Percentiles rank a stretch among this genome's conserved stretches.
Evolutionary conservation across 1,140 invertebrate genomes (phyloP).

Genomic region (Schmidtea mediterranea): DNA sequence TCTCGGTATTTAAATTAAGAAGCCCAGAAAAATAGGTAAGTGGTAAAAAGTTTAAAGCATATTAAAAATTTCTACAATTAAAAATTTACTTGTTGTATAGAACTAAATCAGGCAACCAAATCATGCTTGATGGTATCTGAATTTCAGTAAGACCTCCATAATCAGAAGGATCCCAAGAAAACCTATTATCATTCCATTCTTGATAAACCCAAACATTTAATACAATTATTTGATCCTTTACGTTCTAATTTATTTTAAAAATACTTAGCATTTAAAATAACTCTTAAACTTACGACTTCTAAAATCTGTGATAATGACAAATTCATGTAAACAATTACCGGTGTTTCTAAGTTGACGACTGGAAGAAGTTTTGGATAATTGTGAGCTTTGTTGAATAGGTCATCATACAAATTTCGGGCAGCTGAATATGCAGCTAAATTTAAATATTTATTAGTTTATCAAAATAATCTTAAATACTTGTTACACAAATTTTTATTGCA

Average conservation of each 20-base stretch:
- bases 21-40: too few species aligned
- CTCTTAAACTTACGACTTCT: neutral
- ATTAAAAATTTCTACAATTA: too few species aligned
- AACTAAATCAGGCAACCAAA: constrained; percentile 40
- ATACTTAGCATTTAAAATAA: neutral
- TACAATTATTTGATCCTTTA: constrained; percentile 24
- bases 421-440: too few species aligned
- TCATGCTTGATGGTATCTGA: constrained; percentile 38
- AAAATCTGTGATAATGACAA: neutral
- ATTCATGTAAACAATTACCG: neutral
- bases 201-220: constrained; percentile 23
- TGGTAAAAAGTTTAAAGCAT: too few species aligned
- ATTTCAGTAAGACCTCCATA: constrained; percentile 59
- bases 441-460: too few species aligned
- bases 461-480: too few species aligned
- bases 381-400: too few species aligned
- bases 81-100: constrained; percentile 25
- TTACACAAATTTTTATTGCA: too few species aligned
- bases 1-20: neutral
- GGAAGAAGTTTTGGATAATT: neutral
- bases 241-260: constrained; percentile 13
- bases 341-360: neutral
- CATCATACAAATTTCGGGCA: too few species aligned
- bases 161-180: constrained; percentile 70
- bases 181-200: constrained; percentile 74